Evolutionary conservation across 2,888 invertebrate genomes (phyloP), one percentile per base, ranked within the genome.

Genomic region (Ditula angustiorana): DNA sequence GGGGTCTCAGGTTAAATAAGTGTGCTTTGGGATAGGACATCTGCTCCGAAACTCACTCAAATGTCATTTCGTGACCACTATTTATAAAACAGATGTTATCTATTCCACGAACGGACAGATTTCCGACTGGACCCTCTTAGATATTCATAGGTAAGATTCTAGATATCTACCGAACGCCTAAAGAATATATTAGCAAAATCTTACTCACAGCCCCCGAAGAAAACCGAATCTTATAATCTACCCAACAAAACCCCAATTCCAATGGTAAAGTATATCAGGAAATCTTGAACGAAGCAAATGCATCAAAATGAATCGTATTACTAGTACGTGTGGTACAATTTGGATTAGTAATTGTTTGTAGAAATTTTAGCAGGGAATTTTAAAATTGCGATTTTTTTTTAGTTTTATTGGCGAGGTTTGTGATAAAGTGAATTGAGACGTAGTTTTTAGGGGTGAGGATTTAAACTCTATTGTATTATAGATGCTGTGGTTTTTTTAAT

Each of bases 91-190:
- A 63, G 56, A 49, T 44, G 61, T 30, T 55, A 50, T 58, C 61
- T 33, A 64, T 50, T 55, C 61, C 24, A 44, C 37, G n/a, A 41
- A 46, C 44, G 65, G 68, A 61, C 71, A 66, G 67, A 71, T 68
- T 66, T 59, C 61, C 46, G 46, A 52, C 26, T 49, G 56, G 57
- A 66, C 41, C 60, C 13, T 44, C 68, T 77, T 68, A 72, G 72
- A 73, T 75, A 79, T 79, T 79, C 79, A 79, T 78, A 77, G 74
- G 70, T 71, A 67, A 70, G 63, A 74, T 76, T 75, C 69, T 69
- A 70, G 72, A 74, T 78, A 73, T 71, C 70, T 71, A 56, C 66
- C 64, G 52, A 66, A 78, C 78, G 77, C 69, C 67, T 64, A 61
- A 61, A 26, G 79, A 79, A 79, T 79, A 78, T 72, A 71, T 77